Base-by-base conservation (phyloP, 2,113 vertebrate genomes). In the Indri indri region DNA sequence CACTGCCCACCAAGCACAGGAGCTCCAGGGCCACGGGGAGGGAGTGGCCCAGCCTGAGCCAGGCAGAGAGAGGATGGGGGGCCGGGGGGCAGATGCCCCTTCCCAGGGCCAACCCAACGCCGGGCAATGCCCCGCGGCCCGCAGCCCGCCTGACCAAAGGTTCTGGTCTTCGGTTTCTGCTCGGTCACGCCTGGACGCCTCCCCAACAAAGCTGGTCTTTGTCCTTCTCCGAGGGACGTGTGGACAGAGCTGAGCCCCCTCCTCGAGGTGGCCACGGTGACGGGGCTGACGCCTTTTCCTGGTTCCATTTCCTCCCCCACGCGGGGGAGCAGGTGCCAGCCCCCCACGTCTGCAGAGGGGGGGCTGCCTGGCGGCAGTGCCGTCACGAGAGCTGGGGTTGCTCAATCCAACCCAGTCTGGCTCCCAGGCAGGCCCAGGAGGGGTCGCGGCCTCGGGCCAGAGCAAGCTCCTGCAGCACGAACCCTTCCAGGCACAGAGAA, bases 161-260 rank as follows among this genome's bases (percentile, higher is more conserved):
- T 4, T 32, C 30, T 42, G 54, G 40, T 82, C 77, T 86, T 59
- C 63, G 79, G 45, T 92, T 95, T 91, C 96, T 86, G 88, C 86
- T 47, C 23, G 45, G 88, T 89, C 86, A 68, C 1, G 10, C 47
- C 61, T 6, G 32, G 82, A 13, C 40, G 74, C 80, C 76, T 76
- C 74, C 71, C 73, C 88, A 57, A 96, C 96, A 97, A 96, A 97
- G 95, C 71, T 7, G 3, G 47, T 5, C 89, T 97, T 97, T 96
- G 93, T 97, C 79, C 77, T 90, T 22, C 40, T 25, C 47, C 0
- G 30, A 23, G 65, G 70, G 66, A 3, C 6, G 1, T 4, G 4
- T 42, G 66, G 40, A 32, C 3, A 34, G 50, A 61, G 71, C 52
- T 5, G 32, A 61, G 2, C 4, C 16, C 52, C 65, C 40, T 40